Conservation (phyloP, 1,140 invertebrate genomes). For the Megathymus violae region DNA sequence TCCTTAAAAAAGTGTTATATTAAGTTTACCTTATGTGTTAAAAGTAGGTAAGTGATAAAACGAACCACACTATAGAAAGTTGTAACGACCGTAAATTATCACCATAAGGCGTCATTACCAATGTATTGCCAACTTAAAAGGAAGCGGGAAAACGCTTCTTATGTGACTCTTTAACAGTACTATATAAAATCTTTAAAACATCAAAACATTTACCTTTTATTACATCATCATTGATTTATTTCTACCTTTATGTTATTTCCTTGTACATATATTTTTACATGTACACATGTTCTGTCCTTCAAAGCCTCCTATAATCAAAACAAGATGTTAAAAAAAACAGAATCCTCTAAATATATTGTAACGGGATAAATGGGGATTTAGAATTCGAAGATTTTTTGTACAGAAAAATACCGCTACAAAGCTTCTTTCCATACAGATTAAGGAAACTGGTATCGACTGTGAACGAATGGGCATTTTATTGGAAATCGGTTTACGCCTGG, state of each 20-base stretch:
- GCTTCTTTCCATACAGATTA: constrained; percentile 33
- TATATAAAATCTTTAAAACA: too few relatives aligned
- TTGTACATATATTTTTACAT: too few relatives aligned
- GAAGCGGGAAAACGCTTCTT: too few relatives aligned
- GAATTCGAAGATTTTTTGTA: constrained; percentile 22
- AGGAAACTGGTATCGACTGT: constrained; percentile 30
- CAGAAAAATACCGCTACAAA: constrained; percentile 27
- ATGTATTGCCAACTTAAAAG: too few relatives aligned
- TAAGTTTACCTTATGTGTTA: too few relatives aligned
- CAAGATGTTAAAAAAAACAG: constrained; percentile 9
- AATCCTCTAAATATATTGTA: not conserved
- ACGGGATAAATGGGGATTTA: constrained; percentile 16
- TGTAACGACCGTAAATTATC: too few relatives aligned
- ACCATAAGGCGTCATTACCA: too few relatives aligned
- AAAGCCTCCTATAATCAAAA: constrained; percentile 2
- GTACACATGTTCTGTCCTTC: not conserved
- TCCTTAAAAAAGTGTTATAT: too few relatives aligned
- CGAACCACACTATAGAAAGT: too few relatives aligned
- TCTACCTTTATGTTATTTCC: too few relatives aligned
- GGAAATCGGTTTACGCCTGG: constrained; percentile 55
- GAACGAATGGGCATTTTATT: constrained; percentile 51
- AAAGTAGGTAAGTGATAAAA: too few relatives aligned
- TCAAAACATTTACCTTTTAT: not conserved
- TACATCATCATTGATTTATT: not conserved
- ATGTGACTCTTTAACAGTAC: too few relatives aligned